Conservation (phyloP, 2,888 invertebrate genomes). For the Oscheius sp. region DNA sequence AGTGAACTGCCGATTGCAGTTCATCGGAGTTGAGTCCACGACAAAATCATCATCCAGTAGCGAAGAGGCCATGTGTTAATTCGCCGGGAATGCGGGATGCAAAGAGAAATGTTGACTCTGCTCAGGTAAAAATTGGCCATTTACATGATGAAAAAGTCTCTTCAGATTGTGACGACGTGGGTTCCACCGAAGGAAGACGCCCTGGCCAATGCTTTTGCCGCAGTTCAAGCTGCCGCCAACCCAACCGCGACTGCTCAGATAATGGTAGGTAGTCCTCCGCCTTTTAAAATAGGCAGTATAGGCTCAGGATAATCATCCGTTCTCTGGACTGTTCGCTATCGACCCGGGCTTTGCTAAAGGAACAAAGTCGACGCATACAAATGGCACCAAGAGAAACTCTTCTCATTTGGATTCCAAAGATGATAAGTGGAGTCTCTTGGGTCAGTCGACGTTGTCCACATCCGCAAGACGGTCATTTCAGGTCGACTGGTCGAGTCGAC, state of each 20-base stretch:
- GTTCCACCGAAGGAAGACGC: slow-evolving; percentile 35
- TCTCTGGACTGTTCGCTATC: slow-evolving; percentile 7
- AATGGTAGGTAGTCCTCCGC: slow-evolving; percentile 10
- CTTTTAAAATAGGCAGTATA: not conserved
- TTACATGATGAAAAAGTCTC: not conserved
- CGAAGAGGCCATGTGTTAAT: not conserved
- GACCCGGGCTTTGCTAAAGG: not conserved
- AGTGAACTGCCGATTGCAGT: not conserved
- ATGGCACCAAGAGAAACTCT: slow-evolving; percentile 15
- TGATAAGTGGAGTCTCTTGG: slow-evolving; percentile 34
- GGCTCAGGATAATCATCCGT: not conserved
- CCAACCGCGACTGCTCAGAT: slow-evolving; percentile 38
- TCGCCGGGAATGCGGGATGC: not conserved
- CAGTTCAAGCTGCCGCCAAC: not conserved
- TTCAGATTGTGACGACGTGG: slow-evolving; percentile 33
- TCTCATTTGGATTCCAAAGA: not conserved
- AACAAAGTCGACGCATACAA: not conserved
- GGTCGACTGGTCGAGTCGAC: slow-evolving; percentile 33
- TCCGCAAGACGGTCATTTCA: slow-evolving; percentile 13
- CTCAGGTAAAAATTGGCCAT: slow-evolving; percentile 3
- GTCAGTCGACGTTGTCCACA: not conserved
- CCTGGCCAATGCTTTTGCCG: slow-evolving; percentile 1
- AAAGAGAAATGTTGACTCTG: not conserved
- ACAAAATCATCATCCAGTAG: not conserved
- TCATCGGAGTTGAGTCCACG: slow-evolving; percentile 18